Evolutionary conservation across 2,888 invertebrate species (phyloP).

Genomic region (Melipona beecheii): DNA sequence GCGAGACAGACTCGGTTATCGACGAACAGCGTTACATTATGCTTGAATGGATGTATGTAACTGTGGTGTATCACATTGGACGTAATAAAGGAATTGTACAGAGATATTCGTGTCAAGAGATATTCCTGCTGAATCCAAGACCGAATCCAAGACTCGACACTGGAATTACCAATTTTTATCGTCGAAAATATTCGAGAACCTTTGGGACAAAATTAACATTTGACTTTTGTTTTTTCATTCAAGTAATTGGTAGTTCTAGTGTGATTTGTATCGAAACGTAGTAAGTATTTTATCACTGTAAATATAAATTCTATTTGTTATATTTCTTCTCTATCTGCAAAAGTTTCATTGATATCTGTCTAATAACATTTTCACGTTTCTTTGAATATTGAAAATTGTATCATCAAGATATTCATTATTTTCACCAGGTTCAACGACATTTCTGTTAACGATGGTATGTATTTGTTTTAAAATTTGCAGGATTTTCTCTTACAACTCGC

Average conservation of each 20-base stretch:
- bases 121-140: not conserved
- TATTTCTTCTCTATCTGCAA: not conserved
- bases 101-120: constrained; percentile 10
- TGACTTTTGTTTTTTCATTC: not conserved
- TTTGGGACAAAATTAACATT: not conserved
- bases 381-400: not conserved
- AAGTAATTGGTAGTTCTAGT: not conserved
- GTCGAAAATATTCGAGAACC: not conserved
- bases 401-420: not conserved
- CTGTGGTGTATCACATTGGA: constrained; percentile 38
- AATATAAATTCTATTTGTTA: not conserved
- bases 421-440: not conserved
- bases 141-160: not conserved
- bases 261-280: not conserved
- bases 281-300: not conserved
- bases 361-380: not conserved
- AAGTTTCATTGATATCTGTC: not conserved
- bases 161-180: not conserved
- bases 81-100: constrained; percentile 53
- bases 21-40: constrained; percentile 15
- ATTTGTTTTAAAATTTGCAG: not conserved
- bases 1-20: constrained; percentile 17
- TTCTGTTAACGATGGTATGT: not conserved
- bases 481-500: not conserved
- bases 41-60: constrained; percentile 47